Evolutionary conservation across 2,113 vertebrate genomes (phyloP).

Genomic region (Ginglymostoma cirratum): DNA sequence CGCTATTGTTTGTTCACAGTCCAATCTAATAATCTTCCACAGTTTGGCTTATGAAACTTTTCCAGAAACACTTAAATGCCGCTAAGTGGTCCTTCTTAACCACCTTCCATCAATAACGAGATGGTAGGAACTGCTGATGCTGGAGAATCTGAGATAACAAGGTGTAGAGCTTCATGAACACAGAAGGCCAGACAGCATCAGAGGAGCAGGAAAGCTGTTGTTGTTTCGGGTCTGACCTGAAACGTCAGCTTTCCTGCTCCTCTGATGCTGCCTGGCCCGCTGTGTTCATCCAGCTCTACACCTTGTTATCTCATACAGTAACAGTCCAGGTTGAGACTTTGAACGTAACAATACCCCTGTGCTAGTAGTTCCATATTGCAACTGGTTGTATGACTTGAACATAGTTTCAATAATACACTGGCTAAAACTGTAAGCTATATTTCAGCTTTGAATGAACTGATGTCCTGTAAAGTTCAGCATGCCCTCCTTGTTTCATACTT

Average conservation of each 20-base stretch:
- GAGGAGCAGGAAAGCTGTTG: no score
- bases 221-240: no score
- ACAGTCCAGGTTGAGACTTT: not conserved
- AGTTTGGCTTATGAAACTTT: not conserved
- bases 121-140: no score
- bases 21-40: not conserved
- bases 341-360: not conserved
- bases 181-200: no score
- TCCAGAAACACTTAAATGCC: not conserved
- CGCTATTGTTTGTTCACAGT: not conserved
- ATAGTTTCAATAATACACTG: not conserved
- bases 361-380: not conserved
- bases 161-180: no score
- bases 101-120: not conserved
- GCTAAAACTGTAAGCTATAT: not conserved
- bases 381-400: not conserved
- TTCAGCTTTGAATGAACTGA: not conserved
- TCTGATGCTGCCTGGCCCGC: no score
- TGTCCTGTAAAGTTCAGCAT: not conserved
- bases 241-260: no score
- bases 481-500: not conserved
- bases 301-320: not conserved
- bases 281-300: no score
- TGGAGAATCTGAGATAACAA: no score
- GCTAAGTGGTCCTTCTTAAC: not conserved